These are phyloP conservation scores for Ferrisia virgata DNA, from an alignment of 2,888 invertebrate species.

Conservation along the genomic window DNA sequence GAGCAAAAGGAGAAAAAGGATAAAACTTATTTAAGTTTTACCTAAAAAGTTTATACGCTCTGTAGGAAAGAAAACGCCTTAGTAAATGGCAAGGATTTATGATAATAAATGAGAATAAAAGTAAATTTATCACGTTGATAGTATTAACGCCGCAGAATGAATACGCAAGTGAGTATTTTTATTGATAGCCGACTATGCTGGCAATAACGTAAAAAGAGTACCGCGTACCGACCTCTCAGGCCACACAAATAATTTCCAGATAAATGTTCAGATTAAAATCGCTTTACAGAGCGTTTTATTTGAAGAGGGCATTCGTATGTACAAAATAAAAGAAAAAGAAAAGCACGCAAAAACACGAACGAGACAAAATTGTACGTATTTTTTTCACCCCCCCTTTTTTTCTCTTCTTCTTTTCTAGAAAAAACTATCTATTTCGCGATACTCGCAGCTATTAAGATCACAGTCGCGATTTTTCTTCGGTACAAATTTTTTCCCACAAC, in stretches of 20 bases:
- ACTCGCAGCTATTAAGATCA: slow-evolving; percentile 1
- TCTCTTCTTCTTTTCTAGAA: not conserved
- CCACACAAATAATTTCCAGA: slow-evolving; percentile 18
- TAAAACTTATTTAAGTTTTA: not conserved
- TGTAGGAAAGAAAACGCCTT: not conserved
- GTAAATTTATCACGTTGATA: slow-evolving; percentile 15
- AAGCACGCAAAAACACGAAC: not conserved
- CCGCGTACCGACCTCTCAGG: too few relatives aligned
- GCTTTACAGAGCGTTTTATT: not conserved
- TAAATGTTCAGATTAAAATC: slow-evolving; percentile 14
- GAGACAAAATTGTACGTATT: not conserved
- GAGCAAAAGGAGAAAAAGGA: not conserved
- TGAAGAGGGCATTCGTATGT: not conserved
- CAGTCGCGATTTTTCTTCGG: not conserved
- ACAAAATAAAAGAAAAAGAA: too few relatives aligned
- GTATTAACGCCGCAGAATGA: not conserved
- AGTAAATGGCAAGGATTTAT: slow-evolving; percentile 25
- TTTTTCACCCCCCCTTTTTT: too few relatives aligned
- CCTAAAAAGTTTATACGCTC: not conserved
- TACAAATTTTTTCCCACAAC: not conserved
- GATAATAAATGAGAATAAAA: slow-evolving; percentile 23
- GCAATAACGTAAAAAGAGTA: not conserved
- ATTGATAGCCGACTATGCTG: not conserved
- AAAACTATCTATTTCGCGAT: slow-evolving; percentile 12
- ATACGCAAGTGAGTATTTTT: not conserved